Percentiles rank a stretch among this genome's conserved stretches.
Conservation (phyloP, 1,140 invertebrate species). For the Thrips palmi region DNA sequence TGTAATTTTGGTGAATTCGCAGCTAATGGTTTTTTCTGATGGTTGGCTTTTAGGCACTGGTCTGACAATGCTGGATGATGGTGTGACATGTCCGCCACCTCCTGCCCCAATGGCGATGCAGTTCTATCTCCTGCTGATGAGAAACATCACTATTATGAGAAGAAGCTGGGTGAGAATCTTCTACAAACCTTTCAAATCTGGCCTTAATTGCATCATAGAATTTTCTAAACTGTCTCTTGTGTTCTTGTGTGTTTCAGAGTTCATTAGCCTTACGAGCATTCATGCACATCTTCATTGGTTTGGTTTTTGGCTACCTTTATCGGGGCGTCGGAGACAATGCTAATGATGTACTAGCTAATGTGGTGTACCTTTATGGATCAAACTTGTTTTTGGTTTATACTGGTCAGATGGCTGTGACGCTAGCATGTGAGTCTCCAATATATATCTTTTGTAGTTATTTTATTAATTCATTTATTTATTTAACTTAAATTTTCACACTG, state of each 20-base stretch:
- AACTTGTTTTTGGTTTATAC: conserved; percentile 82
- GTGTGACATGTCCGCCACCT: no score
- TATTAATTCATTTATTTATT: conserved; percentile 5
- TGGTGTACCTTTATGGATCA: conserved; percentile 80
- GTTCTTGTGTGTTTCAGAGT: conserved; percentile 14
- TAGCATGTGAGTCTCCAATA: conserved; percentile 61
- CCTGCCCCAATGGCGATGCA: no score
- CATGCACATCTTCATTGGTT: conserved; percentile 63
- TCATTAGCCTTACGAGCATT: conserved; percentile 38
- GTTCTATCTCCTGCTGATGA: no score
- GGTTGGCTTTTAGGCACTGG: no score
- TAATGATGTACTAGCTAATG: conserved; percentile 70
- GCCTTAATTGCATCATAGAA: background rate
- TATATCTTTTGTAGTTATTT: conserved; percentile 7
- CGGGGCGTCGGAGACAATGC: conserved; percentile 70
- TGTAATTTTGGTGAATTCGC: no score
- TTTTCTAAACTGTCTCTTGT: background rate
- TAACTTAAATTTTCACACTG: conserved; percentile 7
- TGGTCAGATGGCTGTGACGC: conserved; percentile 87
- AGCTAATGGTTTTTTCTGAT: no score
- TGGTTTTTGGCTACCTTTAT: conserved; percentile 80
- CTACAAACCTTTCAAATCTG: no score
- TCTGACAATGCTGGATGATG: no score
- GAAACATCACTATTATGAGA: no score
- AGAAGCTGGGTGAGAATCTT: no score